A percentile compares a stretch with the other conserved stretches of the same genome.
Evolutionary conservation across 2,113 vertebrate species (phyloP).

Genomic region (Vimba vimba): DNA sequence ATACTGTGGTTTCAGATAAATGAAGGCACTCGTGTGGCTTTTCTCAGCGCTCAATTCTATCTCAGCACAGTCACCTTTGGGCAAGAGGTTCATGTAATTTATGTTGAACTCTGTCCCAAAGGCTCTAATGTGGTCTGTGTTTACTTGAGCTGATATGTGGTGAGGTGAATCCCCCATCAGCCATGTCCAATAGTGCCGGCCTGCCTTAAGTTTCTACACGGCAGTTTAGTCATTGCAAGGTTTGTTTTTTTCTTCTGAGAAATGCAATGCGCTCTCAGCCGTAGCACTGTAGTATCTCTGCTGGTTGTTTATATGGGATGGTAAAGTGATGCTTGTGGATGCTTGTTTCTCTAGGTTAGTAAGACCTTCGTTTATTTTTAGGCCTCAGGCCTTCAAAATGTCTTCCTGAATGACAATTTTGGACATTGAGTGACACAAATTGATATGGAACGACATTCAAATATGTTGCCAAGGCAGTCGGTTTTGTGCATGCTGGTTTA

Average conservation of each 20-base stretch:
- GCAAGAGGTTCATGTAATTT: constrained; percentile 74
- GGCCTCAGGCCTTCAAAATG: neutral
- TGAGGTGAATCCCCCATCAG: constrained; percentile 36
- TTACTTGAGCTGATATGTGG: constrained; percentile 35
- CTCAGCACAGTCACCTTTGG: constrained; percentile 75
- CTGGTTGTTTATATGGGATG: neutral
- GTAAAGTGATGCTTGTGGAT: neutral
- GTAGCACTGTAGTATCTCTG: neutral
- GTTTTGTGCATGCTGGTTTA: constrained; percentile 24
- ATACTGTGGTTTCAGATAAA: constrained; percentile 29
- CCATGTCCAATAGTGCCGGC: constrained; percentile 18
- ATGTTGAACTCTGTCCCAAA: constrained; percentile 79
- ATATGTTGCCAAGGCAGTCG: constrained; percentile 11
- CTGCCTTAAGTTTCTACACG: constrained; percentile 8
- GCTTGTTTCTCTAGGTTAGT: constrained; percentile 10
- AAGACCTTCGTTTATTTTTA: constrained; percentile 42
- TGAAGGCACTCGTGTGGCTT: constrained; percentile 58
- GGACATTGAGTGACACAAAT: constrained; percentile 39
- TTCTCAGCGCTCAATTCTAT: constrained; percentile 68
- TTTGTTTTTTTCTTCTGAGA: constrained; percentile 46
- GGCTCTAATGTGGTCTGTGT: constrained; percentile 75
- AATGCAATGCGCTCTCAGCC: neutral
- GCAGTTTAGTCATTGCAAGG: neutral
- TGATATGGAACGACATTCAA: constrained; percentile 34
- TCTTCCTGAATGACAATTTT: constrained; percentile 12